Evolutionary conservation across 2,888 invertebrate species (phyloP).

Genomic region (Polylopha cassiicola): DNA sequence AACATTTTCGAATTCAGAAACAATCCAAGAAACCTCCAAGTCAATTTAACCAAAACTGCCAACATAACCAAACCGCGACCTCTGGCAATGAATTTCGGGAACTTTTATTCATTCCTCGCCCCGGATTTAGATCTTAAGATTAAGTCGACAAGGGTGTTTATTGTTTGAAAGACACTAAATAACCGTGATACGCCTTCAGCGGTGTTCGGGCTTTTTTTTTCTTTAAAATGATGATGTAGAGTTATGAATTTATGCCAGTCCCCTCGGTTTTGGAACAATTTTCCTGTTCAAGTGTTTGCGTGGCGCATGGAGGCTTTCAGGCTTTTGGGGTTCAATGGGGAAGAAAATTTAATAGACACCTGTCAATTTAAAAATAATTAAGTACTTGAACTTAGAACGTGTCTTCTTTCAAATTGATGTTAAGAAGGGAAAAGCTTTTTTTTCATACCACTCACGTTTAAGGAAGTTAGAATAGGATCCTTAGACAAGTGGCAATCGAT

Average conservation of each 20-base stretch:
- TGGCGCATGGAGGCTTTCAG: constrained; percentile 33
- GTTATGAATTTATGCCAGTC: constrained; percentile 58
- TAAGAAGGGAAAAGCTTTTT: too few relatives aligned
- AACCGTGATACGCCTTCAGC: constrained; percentile 26
- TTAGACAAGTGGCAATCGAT: too few relatives aligned
- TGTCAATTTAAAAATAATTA: too few relatives aligned
- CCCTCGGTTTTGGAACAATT: constrained; percentile 52
- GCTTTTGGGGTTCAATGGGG: constrained; percentile 30
- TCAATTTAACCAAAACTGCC: too few relatives aligned
- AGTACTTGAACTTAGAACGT: too few relatives aligned
- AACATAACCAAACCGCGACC: constrained; percentile 14
- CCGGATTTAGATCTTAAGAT: constrained; percentile 15
- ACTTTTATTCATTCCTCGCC: constrained; percentile 9
- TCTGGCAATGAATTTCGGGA: constrained; percentile 17
- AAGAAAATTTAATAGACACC: too few relatives aligned
- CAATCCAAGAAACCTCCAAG: too few relatives aligned
- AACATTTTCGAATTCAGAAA: too few relatives aligned
- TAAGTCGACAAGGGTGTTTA: constrained; percentile 19
- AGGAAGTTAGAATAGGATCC: too few relatives aligned
- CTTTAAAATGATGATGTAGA: constrained; percentile 62
- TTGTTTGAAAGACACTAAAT: constrained; percentile 16
- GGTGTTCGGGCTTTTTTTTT: constrained; percentile 34
- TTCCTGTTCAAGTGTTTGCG: constrained; percentile 50
- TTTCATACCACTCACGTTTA: too few relatives aligned
- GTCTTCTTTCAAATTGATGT: too few relatives aligned